These are phyloP conservation scores for Turnix velox DNA, from an alignment of 2,113 vertebrate genomes.

Conservation along the genomic window DNA sequence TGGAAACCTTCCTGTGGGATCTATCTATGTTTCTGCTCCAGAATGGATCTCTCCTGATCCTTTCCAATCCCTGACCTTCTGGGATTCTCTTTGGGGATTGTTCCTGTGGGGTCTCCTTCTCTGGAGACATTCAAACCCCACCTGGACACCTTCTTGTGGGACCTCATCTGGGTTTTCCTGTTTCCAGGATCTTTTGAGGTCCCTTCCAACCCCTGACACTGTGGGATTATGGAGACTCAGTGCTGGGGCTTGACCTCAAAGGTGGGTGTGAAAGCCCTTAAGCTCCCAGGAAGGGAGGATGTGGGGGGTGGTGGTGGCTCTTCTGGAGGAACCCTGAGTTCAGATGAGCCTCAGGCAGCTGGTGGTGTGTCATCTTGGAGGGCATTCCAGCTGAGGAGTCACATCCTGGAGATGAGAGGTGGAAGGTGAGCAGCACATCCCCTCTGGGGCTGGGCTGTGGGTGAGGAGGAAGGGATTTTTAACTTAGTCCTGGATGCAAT, in stretches of 20 bases:
- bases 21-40: no score
- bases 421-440: fast-evolving
- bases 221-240: background rate
- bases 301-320: background rate
- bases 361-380: background rate
- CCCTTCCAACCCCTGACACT: no score
- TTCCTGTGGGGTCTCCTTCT: no score
- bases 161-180: no score
- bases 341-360: background rate
- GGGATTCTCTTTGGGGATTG: no score
- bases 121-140: no score
- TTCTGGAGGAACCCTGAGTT: fast-evolving
- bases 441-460: fast-evolving
- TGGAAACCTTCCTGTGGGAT: no score
- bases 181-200: no score
- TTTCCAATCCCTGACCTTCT: no score
- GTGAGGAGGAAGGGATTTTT: background rate
- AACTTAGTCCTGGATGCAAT: fast-evolving
- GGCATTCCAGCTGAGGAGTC: background rate
- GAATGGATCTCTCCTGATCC: no score
- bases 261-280: background rate
- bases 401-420: background rate
- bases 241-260: background rate
- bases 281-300: no score
- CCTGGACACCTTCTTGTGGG: no score